A percentile compares a stretch with the other conserved stretches of the same genome.
Evolutionary conservation across 2,888 invertebrate species (phyloP).

Genomic region (Eupithecia insigniata): DNA sequence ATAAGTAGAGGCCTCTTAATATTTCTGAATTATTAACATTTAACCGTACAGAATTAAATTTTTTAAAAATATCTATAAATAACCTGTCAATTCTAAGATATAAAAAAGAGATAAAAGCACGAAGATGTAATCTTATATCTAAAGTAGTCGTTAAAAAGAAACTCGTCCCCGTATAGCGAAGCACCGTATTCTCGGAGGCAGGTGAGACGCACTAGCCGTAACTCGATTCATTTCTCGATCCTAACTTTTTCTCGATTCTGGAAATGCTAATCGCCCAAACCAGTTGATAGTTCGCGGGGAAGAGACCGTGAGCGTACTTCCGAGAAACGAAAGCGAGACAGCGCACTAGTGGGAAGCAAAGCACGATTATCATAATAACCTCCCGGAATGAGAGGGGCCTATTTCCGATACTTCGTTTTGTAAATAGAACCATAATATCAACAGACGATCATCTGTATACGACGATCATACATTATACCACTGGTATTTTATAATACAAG

Average conservation of each 20-base stretch:
- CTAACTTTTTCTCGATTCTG: constrained; percentile 72
- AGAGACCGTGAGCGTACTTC: constrained; percentile 60
- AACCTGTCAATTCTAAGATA: constrained; percentile 14
- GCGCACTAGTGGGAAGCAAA: constrained; percentile 77
- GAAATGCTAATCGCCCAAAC: constrained; percentile 77
- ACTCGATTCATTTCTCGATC: constrained; percentile 41
- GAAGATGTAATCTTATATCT: constrained; percentile 18
- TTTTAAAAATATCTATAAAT: neutral
- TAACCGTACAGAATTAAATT: neutral
- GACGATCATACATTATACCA: no score
- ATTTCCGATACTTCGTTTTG: constrained; percentile 67
- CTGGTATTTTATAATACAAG: constrained; percentile 7
- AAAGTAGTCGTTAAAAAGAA: constrained; percentile 22
- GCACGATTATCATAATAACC: constrained; percentile 81
- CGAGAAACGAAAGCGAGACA: constrained; percentile 80
- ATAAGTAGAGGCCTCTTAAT: neutral
- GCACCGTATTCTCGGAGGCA: constrained; percentile 7
- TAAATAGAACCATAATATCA: constrained; percentile 53
- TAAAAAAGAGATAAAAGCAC: constrained; percentile 8
- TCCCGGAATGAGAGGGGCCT: constrained; percentile 71
- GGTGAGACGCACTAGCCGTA: constrained; percentile 14
- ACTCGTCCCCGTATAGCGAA: constrained; percentile 15
- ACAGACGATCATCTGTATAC: constrained; percentile 3
- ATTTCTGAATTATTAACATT: neutral
- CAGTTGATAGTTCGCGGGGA: constrained; percentile 78